A percentile compares a stretch with the other conserved stretches of the same genome.
Evolutionary conservation across 2,888 invertebrate species (phyloP).

Genomic region (Ophion ventricosus): DNA sequence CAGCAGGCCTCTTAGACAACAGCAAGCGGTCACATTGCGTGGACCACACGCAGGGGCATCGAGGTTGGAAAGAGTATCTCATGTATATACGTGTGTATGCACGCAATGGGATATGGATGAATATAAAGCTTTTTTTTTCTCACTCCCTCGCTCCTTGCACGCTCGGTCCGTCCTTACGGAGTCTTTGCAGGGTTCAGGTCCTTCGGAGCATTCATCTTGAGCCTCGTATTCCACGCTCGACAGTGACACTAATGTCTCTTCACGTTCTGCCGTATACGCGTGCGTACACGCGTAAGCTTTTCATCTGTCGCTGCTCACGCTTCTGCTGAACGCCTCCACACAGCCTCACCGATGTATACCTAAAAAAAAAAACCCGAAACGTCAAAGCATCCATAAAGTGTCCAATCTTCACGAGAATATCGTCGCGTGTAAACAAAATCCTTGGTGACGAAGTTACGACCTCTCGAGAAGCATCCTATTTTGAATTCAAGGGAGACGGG

Average conservation of each 20-base stretch:
- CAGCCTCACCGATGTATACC: constrained; percentile 18
- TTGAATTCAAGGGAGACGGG: background rate
- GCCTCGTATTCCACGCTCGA: constrained; percentile 75
- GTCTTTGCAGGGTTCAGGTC: constrained; percentile 57
- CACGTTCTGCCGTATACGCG: constrained; percentile 21
- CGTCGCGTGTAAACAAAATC: constrained; percentile 12
- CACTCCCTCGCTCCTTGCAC: background rate
- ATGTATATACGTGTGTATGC: background rate
- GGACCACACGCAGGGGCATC: constrained; percentile 70
- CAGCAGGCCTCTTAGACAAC: constrained; percentile 59
- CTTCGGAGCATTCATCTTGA: constrained; percentile 78
- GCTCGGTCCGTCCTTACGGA: constrained; percentile 69
- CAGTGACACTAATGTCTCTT: constrained; percentile 77
- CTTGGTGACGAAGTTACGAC: background rate
- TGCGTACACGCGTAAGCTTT: constrained; percentile 13
- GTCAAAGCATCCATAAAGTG: constrained; percentile 14
- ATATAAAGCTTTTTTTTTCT: constrained; percentile 52
- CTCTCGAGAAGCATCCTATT: background rate
- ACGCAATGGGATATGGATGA: constrained; percentile 8
- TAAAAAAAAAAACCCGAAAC: background rate
- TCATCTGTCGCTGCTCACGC: background rate
- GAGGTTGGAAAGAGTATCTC: constrained; percentile 34
- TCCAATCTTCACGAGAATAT: background rate
- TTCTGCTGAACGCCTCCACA: constrained; percentile 23
- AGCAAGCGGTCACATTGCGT: constrained; percentile 47